phyloP scores from a whole-genome alignment of 2,797 vertebrate genomes.

The Denticeps clupeoides region DNA sequence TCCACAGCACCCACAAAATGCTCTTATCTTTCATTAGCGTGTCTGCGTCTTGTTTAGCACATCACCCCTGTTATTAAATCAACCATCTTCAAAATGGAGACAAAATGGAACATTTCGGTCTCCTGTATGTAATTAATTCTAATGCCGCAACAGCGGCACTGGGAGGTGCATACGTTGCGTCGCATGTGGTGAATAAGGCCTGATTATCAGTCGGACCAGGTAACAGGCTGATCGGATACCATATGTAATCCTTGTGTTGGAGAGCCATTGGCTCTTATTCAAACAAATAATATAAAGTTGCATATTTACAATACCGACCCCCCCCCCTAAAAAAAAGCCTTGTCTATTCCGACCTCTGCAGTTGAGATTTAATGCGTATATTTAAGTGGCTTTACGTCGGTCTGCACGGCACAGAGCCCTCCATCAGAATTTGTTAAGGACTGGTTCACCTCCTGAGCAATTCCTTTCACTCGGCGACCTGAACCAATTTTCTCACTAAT shows the following conservation, averaged over 20 bases:
- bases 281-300: no score
- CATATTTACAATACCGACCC: no score
- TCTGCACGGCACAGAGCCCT: not conserved
- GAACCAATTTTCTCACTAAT: conserved; percentile 37
- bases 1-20: conserved; percentile 32
- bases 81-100: conserved; percentile 28
- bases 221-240: not conserved
- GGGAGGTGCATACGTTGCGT: conserved; percentile 16
- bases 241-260: not conserved
- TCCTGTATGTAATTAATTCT: conserved; percentile 22
- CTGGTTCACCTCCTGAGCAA: conserved; percentile 26
- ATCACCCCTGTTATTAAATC: conserved; percentile 29
- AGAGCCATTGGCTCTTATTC: no score
- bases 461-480: conserved; percentile 24
- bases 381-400: conserved; percentile 14
- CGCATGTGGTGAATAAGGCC: conserved; percentile 11
- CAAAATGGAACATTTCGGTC: conserved; percentile 25
- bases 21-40: conserved; percentile 40
- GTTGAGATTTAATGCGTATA: conserved; percentile 24
- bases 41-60: conserved; percentile 33
- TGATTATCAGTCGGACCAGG: not conserved
- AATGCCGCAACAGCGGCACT: conserved; percentile 21
- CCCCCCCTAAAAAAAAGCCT: not conserved
- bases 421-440: conserved; percentile 14
- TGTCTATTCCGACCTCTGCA: conserved; percentile 12